phyloP scores from a whole-genome alignment of 2,113 vertebrate genomes.

The Antigone vipio region DNA sequence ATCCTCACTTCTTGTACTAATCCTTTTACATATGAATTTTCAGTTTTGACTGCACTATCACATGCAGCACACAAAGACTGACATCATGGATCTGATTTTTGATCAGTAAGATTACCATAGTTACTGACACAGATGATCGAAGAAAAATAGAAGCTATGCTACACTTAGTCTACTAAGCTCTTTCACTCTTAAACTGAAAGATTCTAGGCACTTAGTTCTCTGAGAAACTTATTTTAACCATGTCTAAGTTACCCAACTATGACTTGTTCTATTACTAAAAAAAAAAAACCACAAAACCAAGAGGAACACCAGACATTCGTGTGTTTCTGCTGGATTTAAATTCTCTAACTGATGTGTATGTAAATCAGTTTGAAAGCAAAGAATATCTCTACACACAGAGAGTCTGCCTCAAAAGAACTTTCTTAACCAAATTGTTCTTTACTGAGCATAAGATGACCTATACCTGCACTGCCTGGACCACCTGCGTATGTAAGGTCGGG shows the following conservation, averaged over 20 bases:
- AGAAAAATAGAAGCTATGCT: neutral
- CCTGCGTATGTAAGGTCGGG: neutral
- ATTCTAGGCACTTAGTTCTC: neutral
- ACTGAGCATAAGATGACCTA: neutral
- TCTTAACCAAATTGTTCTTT: neutral
- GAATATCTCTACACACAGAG: rapidly evolving
- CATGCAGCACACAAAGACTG: neutral
- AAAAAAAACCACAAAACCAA: neutral
- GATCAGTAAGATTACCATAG: neutral
- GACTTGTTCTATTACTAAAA: neutral
- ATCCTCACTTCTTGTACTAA: neutral
- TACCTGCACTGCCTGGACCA: neutral
- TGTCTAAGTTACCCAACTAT: rapidly evolving
- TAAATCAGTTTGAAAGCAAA: neutral
- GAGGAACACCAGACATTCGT: neutral
- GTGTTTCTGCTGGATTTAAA: neutral
- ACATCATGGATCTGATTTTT: rapidly evolving
- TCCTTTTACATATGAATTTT: rapidly evolving
- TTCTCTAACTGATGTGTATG: rapidly evolving
- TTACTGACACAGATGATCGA: neutral
- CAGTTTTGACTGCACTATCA: neutral
- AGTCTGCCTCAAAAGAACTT: neutral
- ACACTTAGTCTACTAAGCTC: neutral
- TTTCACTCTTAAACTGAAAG: neutral
- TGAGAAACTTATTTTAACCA: neutral